Base-by-base conservation (phyloP, 30 jellyfish, hydroid and myxozoan genomes). In the Hydractinia symbiolongicarpus region DNA sequence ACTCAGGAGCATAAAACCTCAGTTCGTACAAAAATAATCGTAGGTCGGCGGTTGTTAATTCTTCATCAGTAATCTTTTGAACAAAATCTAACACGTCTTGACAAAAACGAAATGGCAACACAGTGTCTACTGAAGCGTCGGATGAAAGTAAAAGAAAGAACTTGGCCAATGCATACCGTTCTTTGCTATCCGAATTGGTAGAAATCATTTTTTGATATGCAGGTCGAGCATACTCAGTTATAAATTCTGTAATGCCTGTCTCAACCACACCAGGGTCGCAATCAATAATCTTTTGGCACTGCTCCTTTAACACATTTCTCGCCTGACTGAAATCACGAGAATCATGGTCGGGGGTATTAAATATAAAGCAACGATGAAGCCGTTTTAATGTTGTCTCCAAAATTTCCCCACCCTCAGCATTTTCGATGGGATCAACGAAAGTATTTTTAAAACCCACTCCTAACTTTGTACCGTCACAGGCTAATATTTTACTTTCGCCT, bases 391-490 rank as follows among this genome's bases (percentile, higher is more conserved):
- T 8, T 66, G 76, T 66, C 50, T 66, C 53, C 21, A 66, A 50
- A 66, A 66, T 66, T 53, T 66, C 76, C 21, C 50, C 50, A 66
- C 21, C 53, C 50, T 66, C 76, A 66, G 76, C 76, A 19, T 50
- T 66, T 66, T 66, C 76, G 44, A 66, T 66, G 44, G 76, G 76
- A 19, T 66, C 50, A 66, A 66, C 76, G 4, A 66, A 66, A 53
- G 76, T 4, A 66, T 66, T 66, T 66, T 66, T 66, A 53, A 66
- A 66, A 66, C 76, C 50, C 21, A 66, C 50, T 66, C 76, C 76
- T 19, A 66, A 19, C 50, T 66, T 66, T 19, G 76, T 66, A 19
- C 53, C 76, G 44, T 66, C 76, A 66, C 76, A 66, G 44, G 76
- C 76, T 66, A 66, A 53, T 19, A 66, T 53, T 66, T 50, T 19